phyloP scores from a whole-genome alignment of 2,113 vertebrate species.

The Indicator maculatus region DNA sequence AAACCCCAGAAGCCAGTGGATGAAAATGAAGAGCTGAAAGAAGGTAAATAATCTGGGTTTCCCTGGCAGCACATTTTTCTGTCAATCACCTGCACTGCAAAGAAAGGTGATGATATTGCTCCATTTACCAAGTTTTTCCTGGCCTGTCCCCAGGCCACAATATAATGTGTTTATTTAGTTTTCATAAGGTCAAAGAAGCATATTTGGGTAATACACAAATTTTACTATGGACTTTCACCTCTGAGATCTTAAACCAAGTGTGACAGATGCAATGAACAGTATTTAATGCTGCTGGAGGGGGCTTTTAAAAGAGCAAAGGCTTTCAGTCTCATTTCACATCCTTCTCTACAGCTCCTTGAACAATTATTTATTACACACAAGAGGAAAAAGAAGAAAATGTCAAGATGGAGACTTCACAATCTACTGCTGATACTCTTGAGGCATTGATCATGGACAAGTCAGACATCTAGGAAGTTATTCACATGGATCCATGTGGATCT shows the following conservation, averaged over 20 bases:
- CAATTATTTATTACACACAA: neutral
- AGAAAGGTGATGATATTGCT: slow-evolving; percentile 38
- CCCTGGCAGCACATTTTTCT: slow-evolving; percentile 1
- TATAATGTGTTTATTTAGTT: slow-evolving; percentile 46
- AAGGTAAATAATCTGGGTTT: slow-evolving; percentile 26
- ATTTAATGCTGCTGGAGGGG: neutral
- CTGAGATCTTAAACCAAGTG: neutral
- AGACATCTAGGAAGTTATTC: neutral
- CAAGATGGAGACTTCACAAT: neutral
- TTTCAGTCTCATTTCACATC: neutral
- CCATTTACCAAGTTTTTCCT: slow-evolving; percentile 50
- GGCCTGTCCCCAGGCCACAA: slow-evolving; percentile 41
- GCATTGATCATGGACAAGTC: neutral
- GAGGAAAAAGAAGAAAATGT: neutral
- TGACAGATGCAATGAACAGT: slow-evolving; percentile 11
- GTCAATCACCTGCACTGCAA: neutral
- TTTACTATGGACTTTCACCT: slow-evolving; percentile 64
- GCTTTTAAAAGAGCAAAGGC: neutral
- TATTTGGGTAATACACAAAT: slow-evolving; percentile 27
- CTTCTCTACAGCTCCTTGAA: neutral
- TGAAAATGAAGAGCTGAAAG: slow-evolving; percentile 2
- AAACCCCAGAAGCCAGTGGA: neutral
- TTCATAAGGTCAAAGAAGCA: slow-evolving; percentile 24
- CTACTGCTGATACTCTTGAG: neutral
- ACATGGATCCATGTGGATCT: neutral